phyloP scores from a whole-genome alignment of 2,797 vertebrate genomes.

The Steatocranus sp. region DNA sequence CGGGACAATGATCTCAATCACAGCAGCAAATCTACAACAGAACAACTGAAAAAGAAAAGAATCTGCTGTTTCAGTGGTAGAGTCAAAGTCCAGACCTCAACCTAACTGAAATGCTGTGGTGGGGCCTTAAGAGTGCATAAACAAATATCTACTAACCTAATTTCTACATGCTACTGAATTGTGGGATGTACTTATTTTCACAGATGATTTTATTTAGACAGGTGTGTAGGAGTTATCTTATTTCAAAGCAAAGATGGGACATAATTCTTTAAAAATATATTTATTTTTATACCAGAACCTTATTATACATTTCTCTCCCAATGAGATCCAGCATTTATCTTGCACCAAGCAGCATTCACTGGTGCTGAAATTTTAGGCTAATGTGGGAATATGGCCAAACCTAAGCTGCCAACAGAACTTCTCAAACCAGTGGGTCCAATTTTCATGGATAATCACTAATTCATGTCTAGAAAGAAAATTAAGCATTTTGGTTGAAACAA shows the following conservation, averaged over 20 bases:
- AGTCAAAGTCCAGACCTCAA: not conserved
- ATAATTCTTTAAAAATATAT: not conserved
- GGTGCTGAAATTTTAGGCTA: not conserved
- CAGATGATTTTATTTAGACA: not conserved
- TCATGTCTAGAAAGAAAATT: not conserved
- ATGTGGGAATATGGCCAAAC: not conserved
- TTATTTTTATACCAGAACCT: not conserved
- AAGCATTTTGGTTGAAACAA: not conserved
- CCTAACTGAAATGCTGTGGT: not conserved
- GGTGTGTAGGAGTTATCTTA: not conserved
- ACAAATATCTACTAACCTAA: not conserved
- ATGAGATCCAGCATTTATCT: not conserved
- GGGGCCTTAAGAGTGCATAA: not conserved
- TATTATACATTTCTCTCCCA: not conserved
- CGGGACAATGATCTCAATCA: not conserved
- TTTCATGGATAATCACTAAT: not conserved
- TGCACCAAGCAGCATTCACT: not conserved
- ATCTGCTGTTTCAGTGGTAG: accelerated
- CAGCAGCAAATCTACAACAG: not conserved
- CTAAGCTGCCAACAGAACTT: not conserved
- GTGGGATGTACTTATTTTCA: not conserved
- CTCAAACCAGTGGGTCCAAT: not conserved
- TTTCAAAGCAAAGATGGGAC: not conserved
- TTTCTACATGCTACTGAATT: not conserved
- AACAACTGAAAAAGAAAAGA: not conserved